Evolutionary conservation across 1,140 invertebrate species (phyloP), one percentile per base, ranked within the genome.

Genomic region (Melitaea cinxia): DNA sequence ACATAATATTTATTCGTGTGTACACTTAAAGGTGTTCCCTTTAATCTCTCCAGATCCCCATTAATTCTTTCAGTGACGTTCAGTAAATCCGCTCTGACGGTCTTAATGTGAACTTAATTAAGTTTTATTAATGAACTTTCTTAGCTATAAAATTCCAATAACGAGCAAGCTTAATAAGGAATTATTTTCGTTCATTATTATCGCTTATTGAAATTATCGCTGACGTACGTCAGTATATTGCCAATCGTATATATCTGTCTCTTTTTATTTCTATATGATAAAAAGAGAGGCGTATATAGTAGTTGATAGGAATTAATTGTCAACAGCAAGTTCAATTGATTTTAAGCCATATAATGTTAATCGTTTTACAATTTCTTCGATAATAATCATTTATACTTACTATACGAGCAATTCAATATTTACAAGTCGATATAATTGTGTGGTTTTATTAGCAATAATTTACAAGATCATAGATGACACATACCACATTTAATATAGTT

Each of bases 71-170:
- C 78, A 82, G 80, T 77, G 77, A 82, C 79, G 75, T 77, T 77
- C 75, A 70, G 75, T 74, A 78, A 82, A 82, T 86, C 78, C 78
- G 71, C 64, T 67, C 77, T 79, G 81, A 80, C 81, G 78, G 72
- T 70, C 80, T 82, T 81, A 82, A 87, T 80, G 77, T 78, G 73
- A 71, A 80, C 75, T 85, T 83, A 83, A 85, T 85, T 85, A 83
- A 82, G 78, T 83, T 78, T 75, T 77, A 83, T 84, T 87, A 85
- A 85, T 81, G 78, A 77, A 77, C 82, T 73, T 78, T 72, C 72
- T 72, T 66, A 55, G 58, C 65, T 64, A 54, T 72, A 71, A 77
- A 80, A 77, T 75, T 75, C 47, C 73, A 71, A 77, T 72, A 68
- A 63, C 42, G 19, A 47, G 42, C 35, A n/a, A 23, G 17, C 42